Conservation (phyloP, 2,888 invertebrate species). For the Autographa pulchrina region DNA sequence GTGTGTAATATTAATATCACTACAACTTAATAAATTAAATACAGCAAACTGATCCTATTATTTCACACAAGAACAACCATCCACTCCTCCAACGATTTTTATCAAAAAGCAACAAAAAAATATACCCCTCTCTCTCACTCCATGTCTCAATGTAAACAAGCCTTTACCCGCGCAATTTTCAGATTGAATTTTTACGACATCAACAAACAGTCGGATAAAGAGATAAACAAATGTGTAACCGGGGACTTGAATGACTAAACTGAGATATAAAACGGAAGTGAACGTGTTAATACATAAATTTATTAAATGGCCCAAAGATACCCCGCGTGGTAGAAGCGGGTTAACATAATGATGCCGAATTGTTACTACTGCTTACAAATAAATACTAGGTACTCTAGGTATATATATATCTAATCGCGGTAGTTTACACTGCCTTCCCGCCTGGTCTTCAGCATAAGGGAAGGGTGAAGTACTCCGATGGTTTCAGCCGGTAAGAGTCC, state of each 20-base stretch:
- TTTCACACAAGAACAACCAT: no score
- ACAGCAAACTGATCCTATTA: no score
- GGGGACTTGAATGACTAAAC: conserved; percentile 65
- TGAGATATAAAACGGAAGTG: conserved; percentile 63
- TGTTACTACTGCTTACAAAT: neutral
- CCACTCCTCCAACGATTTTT: no score
- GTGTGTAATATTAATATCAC: no score
- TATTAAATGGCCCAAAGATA: conserved; percentile 60
- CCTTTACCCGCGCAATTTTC: conserved; percentile 77
- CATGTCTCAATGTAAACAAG: conserved; percentile 45
- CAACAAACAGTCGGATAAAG: conserved; percentile 75
- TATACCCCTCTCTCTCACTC: neutral
- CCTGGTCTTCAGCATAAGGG: no score
- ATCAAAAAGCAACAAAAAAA: no score
- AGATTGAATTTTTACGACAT: conserved; percentile 87
- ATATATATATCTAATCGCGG: no score
- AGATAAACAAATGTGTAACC: conserved; percentile 80
- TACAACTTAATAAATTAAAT: no score
- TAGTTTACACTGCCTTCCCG: no score
- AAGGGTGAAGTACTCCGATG: no score
- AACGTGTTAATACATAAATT: conserved; percentile 62
- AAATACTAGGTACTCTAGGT: neutral
- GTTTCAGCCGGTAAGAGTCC: no score
- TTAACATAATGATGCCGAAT: conserved; percentile 9
- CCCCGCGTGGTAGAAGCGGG: conserved; percentile 34